Evolutionary conservation across 2,113 vertebrate genomes (phyloP), one percentile per base, ranked within the genome.

Genomic region (Camelus bactrianus): DNA sequence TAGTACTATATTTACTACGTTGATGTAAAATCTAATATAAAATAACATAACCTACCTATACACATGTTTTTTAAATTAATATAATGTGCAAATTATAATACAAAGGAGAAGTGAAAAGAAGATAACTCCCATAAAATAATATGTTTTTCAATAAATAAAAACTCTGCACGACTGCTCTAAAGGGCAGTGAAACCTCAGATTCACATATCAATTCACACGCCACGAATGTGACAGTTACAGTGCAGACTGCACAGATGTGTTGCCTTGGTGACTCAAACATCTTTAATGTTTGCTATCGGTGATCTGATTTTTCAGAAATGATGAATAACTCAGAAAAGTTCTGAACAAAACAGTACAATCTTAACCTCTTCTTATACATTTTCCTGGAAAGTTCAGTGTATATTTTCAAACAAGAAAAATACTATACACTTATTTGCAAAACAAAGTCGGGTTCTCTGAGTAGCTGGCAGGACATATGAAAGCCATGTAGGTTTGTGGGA

Each of bases 381-480:
- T 38, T 62, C 42, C 75, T 76, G 64, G 50, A 76, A 73, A 70
- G 91, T 30, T 42, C 32, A 30, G 7, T 82, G 28, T 16, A 24
- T n/a, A 81, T 60, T 67, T 96, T 91, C 17, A 58, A 73, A 91
- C 10, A 32, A 38, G 16, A 75, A 60, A 90, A 77, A 46, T 32
- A 48, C 4, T 76, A 2, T 20, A 77, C 38, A 17, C 65, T 80
- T 56, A 48, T 8, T 54, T 6, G 28, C 42, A 77, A 93, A 60
- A 64, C 28, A 30, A 42, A 67, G 65, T 17, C 67, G 58, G 19
- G 4, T 20, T 56, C 72, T 92, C 42, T 35, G 38, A 46, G 8
- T 48, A 56, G 38, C 48, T 60, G 67, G 62, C 50, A 46, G 75
- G 35, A 54, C 14, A 35, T 26, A 76, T 5, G 75, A 24, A 28